Percentiles rank a stretch among this genome's conserved stretches.
phyloP scores from a whole-genome alignment of 2,888 invertebrate genomes.

The Xylophagus ater region DNA sequence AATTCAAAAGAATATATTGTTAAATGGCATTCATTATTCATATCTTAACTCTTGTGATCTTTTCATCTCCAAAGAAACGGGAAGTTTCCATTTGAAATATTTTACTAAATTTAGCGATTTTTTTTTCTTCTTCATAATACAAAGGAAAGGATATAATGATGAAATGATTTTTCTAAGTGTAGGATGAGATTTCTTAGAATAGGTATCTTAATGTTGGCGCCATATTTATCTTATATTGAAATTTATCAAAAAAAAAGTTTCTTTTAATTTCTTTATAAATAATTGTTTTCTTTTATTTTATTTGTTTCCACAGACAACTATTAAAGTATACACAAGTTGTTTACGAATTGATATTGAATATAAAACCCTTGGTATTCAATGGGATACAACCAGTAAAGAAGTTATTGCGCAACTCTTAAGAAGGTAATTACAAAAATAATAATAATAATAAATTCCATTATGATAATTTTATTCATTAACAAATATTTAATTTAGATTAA shows the following conservation, averaged over 20 bases:
- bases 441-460: too few species aligned
- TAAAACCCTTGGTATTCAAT: conserved; percentile 84
- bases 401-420: conserved; percentile 73
- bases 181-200: not conserved
- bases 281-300: conserved; percentile 14
- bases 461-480: not conserved
- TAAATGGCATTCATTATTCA: too few species aligned
- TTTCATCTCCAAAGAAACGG: too few species aligned
- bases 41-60: too few species aligned
- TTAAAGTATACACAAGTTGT: conserved; percentile 83
- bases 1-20: too few species aligned
- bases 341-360: conserved; percentile 89
- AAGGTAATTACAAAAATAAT: conserved; percentile 52
- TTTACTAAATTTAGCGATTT: too few species aligned
- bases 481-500: conserved; percentile 34
- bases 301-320: conserved; percentile 62
- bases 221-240: not conserved
- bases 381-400: conserved; percentile 78
- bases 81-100: too few species aligned
- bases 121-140: not conserved
- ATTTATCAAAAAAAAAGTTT: not conserved
- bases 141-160: not conserved
- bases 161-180: not conserved
- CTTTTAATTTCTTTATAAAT: not conserved
- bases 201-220: not conserved